phyloP scores from a whole-genome alignment of 2,797 vertebrate genomes.

The Fundulus diaphanus region DNA sequence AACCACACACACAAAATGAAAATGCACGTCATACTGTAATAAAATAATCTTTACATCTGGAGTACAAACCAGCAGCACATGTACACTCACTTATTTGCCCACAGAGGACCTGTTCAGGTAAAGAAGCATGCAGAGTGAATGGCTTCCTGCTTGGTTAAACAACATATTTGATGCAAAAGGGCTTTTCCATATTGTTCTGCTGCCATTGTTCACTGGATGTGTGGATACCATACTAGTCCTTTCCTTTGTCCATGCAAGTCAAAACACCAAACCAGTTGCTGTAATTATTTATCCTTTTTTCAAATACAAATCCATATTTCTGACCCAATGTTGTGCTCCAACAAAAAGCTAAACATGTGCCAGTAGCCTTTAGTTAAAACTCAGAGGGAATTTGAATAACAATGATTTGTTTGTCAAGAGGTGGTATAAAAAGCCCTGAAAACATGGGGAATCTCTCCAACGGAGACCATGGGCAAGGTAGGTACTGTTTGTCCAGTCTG shows the following conservation, averaged over 20 bases:
- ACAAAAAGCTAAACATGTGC: slow-evolving; percentile 84
- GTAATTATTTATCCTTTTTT: slow-evolving; percentile 79
- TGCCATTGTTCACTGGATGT: slow-evolving; percentile 78
- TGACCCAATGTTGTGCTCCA: slow-evolving; percentile 77
- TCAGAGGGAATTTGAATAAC: slow-evolving; percentile 83
- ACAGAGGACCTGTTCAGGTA: slow-evolving; percentile 47
- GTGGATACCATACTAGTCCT: slow-evolving; percentile 83
- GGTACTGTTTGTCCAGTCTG: slow-evolving; percentile 68
- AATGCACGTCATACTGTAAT: neutral
- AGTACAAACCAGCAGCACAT: slow-evolving; percentile 10
- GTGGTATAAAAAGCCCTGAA: slow-evolving; percentile 84
- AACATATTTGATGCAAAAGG: slow-evolving; percentile 80
- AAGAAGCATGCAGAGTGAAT: slow-evolving; percentile 49
- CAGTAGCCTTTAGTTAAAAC: slow-evolving; percentile 78
- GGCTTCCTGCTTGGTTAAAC: slow-evolving; percentile 71
- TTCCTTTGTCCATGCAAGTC: slow-evolving; percentile 80
- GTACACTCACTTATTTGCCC: slow-evolving; percentile 44
- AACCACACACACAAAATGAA: neutral
- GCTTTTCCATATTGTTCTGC: slow-evolving; percentile 83
- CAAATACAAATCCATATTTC: slow-evolving; percentile 85
- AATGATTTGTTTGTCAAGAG: slow-evolving; percentile 84
- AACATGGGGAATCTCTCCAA: slow-evolving; percentile 84
- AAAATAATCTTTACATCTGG: slow-evolving; percentile 17
- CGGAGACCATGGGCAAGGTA: slow-evolving; percentile 86
- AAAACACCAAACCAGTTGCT: slow-evolving; percentile 78